Conservation (phyloP, 2,113 vertebrate species). For the Echinops telfairi region DNA sequence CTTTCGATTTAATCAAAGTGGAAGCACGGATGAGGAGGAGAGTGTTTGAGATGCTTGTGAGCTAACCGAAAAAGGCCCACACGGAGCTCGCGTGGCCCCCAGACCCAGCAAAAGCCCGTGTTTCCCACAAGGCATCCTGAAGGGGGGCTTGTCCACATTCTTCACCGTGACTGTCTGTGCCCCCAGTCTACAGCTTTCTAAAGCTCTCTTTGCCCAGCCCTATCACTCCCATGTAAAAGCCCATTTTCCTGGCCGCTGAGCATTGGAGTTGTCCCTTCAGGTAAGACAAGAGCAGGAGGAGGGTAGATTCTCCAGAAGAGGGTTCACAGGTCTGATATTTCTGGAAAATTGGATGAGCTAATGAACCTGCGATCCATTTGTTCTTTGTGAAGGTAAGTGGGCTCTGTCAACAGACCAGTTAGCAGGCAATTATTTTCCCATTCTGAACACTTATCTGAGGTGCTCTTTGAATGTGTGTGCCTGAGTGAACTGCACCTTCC, state of each 20-base stretch:
- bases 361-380: conserved; percentile 81
- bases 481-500: conserved; percentile 50
- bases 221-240: neutral
- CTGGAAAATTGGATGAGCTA: conserved; percentile 80
- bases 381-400: conserved; percentile 75
- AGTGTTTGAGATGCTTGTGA: neutral
- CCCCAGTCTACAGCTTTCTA: conserved; percentile 32
- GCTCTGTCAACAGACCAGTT: conserved; percentile 85
- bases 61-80: neutral
- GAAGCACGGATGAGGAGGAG: neutral
- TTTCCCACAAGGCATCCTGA: neutral
- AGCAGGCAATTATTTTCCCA: conserved; percentile 84
- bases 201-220: neutral
- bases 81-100: neutral
- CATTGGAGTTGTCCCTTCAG: neutral
- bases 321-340: conserved; percentile 51
- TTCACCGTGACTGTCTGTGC: neutral
- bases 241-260: neutral
- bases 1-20: neutral
- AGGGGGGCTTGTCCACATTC: neutral
- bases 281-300: neutral
- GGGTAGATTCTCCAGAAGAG: neutral
- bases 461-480: neutral
- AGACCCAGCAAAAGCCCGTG: neutral
- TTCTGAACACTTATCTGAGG: conserved; percentile 74